These are phyloP conservation scores for Bombyx mandarina DNA, from an alignment of 1,140 invertebrate genomes.

Conservation along the genomic window DNA sequence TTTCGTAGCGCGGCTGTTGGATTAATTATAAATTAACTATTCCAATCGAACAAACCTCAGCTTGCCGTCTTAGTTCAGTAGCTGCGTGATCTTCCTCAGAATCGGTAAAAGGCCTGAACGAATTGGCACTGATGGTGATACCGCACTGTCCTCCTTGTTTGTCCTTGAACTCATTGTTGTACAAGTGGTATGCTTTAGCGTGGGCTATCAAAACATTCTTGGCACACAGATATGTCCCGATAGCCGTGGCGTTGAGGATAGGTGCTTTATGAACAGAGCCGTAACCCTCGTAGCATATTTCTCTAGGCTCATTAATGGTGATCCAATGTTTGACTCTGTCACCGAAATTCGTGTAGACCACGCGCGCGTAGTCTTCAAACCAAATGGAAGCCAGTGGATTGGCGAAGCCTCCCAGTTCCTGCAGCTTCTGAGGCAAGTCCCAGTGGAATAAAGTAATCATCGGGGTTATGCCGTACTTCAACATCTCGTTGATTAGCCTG, in stretches of 20 bases:
- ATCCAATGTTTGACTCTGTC: constrained; percentile 65
- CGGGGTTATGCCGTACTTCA: constrained; percentile 51
- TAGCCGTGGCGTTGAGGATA: constrained; percentile 29
- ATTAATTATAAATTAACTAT: too few relatives aligned
- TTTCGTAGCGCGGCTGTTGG: too few relatives aligned
- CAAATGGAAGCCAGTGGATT: constrained; percentile 52
- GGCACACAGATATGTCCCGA: constrained; percentile 66
- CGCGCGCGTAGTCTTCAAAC: constrained; percentile 71
- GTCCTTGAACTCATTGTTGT: constrained; percentile 40
- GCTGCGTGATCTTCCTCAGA: constrained; percentile 65
- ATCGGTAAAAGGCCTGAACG: constrained; percentile 66
- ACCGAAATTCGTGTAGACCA: constrained; percentile 66
- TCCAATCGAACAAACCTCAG: constrained; percentile 19
- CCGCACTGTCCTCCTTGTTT: constrained; percentile 65
- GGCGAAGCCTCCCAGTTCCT: constrained; percentile 44
- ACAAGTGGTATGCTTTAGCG: constrained; percentile 66
- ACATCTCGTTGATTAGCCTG: constrained; percentile 28
- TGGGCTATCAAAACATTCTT: constrained; percentile 72
- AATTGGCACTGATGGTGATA: constrained; percentile 71
- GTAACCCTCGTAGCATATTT: constrained; percentile 51
- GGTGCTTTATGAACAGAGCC: constrained; percentile 37
- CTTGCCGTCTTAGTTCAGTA: constrained; percentile 44
- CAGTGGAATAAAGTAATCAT: constrained; percentile 52
- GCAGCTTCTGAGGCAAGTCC: constrained; percentile 47
- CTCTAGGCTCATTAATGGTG: constrained; percentile 67